Evolutionary conservation across 2,797 vertebrate species (phyloP).

Genomic region (Poeciliopsis turneri): DNA sequence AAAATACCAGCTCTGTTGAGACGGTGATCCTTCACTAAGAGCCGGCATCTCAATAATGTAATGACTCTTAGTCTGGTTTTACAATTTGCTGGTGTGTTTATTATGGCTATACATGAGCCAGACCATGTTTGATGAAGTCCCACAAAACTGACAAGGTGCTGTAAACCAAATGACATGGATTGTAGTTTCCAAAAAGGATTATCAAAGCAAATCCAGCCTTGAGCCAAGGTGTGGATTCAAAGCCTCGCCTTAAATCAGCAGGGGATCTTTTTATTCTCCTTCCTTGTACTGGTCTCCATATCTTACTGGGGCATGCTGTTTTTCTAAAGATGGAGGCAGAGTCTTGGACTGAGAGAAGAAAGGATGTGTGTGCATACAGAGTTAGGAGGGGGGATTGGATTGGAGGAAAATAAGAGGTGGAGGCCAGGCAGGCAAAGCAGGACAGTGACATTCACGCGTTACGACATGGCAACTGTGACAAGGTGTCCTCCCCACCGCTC

Average conservation of each 20-base stretch:
- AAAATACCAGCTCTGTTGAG: not conserved
- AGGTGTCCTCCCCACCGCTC: constrained; percentile 74
- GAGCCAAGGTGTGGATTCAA: constrained; percentile 41
- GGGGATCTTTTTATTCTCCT: constrained; percentile 41
- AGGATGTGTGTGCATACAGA: constrained; percentile 27
- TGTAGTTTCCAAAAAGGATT: constrained; percentile 37
- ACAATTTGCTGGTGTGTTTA: constrained; percentile 45
- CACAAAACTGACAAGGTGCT: constrained; percentile 43
- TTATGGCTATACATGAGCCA: constrained; percentile 45
- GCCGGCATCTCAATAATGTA: constrained; percentile 4
- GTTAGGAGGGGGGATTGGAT: constrained; percentile 10
- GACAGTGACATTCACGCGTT: constrained; percentile 83
- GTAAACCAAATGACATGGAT: constrained; percentile 48
- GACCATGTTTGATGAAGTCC: constrained; percentile 49
- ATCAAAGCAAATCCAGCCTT: constrained; percentile 43
- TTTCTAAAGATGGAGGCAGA: constrained; percentile 66
- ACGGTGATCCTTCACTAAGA: constrained; percentile 6
- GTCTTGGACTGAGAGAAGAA: constrained; percentile 39
- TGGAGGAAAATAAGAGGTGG: constrained; percentile 48
- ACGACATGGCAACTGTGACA: constrained; percentile 76
- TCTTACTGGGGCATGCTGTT: constrained; percentile 46
- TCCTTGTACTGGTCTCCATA: constrained; percentile 46
- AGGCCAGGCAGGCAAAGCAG: constrained; percentile 50
- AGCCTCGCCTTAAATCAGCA: constrained; percentile 43
- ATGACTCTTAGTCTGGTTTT: constrained; percentile 35